Evolutionary conservation across 2,888 invertebrate species (phyloP).

Genomic region (Polymixis flavicincta): DNA sequence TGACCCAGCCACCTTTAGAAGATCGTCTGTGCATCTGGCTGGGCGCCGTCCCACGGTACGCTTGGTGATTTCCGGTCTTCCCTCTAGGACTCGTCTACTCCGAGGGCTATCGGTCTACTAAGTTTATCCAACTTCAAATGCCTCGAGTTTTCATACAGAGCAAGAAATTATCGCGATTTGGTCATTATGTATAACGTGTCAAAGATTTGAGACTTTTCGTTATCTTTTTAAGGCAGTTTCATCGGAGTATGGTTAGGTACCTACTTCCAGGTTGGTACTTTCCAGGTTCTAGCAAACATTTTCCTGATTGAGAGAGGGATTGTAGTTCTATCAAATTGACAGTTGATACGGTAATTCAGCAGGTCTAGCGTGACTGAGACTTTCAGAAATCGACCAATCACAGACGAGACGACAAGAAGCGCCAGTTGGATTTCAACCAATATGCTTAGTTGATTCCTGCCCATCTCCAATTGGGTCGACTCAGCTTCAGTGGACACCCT

Average conservation of each 20-base stretch:
- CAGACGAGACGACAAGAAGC: neutral
- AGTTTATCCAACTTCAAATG: neutral
- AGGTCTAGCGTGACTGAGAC: neutral
- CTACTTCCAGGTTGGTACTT: too few relatives aligned
- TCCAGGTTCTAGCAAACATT: neutral
- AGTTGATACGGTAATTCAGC: neutral
- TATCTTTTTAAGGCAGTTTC: too few relatives aligned
- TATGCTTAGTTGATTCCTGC: neutral
- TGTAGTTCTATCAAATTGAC: neutral
- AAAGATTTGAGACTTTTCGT: too few relatives aligned
- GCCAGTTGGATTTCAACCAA: neutral
- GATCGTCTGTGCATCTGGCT: neutral
- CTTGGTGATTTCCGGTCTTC: neutral
- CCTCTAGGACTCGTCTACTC: neutral
- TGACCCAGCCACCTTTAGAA: neutral
- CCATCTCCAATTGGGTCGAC: neutral
- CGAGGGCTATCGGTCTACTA: neutral
- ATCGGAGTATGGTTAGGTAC: too few relatives aligned
- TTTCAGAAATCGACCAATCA: neutral
- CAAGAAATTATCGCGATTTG: neutral
- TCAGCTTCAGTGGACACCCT: neutral
- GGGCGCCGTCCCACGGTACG: neutral
- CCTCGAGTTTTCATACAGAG: neutral
- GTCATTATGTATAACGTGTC: neutral
- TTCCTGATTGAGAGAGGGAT: neutral